phyloP scores from a whole-genome alignment of 2,888 invertebrate species.

The Bugula neritina region DNA sequence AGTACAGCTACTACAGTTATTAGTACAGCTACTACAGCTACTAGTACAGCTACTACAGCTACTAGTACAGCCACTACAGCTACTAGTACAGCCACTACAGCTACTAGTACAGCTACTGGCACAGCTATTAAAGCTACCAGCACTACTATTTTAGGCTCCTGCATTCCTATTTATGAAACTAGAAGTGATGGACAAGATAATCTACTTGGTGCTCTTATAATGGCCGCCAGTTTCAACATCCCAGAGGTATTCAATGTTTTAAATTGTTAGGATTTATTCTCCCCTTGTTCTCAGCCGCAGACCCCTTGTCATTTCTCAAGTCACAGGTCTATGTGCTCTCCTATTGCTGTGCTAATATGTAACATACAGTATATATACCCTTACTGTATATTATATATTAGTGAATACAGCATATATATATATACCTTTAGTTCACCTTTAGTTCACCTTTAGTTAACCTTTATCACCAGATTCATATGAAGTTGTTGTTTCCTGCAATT shows the following conservation, averaged over 20 bases:
- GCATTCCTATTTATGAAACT: constrained; percentile 89
- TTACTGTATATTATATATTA: too few relatives aligned
- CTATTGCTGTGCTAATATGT: too few relatives aligned
- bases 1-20: neutral
- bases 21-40: neutral
- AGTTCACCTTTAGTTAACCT: too few relatives aligned
- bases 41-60: neutral
- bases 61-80: neutral
- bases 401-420: too few relatives aligned
- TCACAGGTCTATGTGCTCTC: too few relatives aligned
- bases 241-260: constrained; percentile 87
- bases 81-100: neutral
- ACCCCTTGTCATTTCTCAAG: too few relatives aligned
- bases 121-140: neutral
- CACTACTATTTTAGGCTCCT: constrained; percentile 30
- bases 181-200: constrained; percentile 90
- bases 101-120: neutral
- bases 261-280: too few relatives aligned
- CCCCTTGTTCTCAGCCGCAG: too few relatives aligned
- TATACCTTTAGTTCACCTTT: too few relatives aligned
- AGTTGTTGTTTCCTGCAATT: too few relatives aligned
- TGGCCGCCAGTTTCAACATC: constrained; percentile 80
- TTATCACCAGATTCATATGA: too few relatives aligned
- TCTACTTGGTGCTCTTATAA: constrained; percentile 78
- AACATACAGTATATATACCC: too few relatives aligned